Evolutionary conservation across 2,888 invertebrate species (phyloP).

Genomic region (Calameuta pallipes): DNA sequence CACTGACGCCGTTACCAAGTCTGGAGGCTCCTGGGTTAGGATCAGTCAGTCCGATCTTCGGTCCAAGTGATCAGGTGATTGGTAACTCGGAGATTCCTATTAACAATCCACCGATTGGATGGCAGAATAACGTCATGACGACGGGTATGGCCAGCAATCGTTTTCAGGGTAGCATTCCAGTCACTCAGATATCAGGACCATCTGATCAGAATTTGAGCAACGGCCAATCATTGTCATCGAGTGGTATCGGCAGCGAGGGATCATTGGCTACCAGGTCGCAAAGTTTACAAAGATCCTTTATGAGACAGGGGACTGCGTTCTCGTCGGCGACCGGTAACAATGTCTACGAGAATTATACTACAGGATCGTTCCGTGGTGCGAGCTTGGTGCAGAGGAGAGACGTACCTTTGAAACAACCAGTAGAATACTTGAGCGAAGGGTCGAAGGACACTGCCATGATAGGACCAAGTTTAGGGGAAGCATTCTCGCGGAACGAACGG

Average conservation of each 20-base stretch:
- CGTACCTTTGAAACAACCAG: constrained; percentile 23
- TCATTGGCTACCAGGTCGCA: background rate
- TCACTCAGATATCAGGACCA: constrained; percentile 1
- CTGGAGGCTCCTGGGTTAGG: constrained; percentile 20
- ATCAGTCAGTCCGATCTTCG: constrained; percentile 47
- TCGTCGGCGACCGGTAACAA: background rate
- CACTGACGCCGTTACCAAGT: constrained; percentile 25
- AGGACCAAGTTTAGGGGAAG: background rate
- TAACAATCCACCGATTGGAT: constrained; percentile 50
- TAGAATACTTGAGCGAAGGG: no score
- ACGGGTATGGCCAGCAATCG: background rate
- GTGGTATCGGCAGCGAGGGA: background rate
- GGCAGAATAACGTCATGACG: constrained; percentile 34
- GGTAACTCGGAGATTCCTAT: constrained; percentile 51
- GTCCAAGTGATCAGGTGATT: constrained; percentile 43
- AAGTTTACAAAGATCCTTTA: background rate
- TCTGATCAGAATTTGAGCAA: background rate
- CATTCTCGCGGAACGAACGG: constrained; percentile 28
- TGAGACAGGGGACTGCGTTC: background rate
- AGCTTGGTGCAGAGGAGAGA: constrained; percentile 38
- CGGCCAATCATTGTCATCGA: background rate
- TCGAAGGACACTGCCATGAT: no score
- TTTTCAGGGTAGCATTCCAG: constrained; percentile 5
- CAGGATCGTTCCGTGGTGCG: constrained; percentile 35
- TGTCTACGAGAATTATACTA: no score